Conservation (phyloP, 2,797 vertebrate genomes). For the Danio albolineatus region DNA sequence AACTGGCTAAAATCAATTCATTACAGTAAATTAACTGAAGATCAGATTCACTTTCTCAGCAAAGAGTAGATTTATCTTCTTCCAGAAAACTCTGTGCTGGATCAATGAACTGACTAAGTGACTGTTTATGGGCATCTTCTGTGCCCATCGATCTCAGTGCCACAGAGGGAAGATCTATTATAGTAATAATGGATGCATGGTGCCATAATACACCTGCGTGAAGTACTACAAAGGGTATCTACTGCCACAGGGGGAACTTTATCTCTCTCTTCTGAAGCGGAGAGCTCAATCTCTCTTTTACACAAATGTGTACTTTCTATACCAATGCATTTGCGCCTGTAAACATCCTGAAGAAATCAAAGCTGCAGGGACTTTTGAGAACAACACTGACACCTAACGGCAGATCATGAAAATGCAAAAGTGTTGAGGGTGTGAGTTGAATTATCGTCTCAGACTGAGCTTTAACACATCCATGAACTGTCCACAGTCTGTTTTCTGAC, state of each 20-base stretch:
- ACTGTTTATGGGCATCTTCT: conserved; percentile 49
- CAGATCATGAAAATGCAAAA: conserved; percentile 19
- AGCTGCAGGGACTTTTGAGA: not conserved
- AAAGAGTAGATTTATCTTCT: conserved; percentile 24
- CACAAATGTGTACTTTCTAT: not conserved
- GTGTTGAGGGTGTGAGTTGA: not conserved
- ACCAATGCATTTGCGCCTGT: not conserved
- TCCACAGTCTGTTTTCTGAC: not conserved
- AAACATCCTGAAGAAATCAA: not conserved
- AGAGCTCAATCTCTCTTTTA: conserved; percentile 15
- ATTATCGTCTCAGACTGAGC: not conserved
- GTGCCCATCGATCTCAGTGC: conserved; percentile 64
- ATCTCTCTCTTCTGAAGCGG: not conserved
- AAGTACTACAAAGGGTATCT: conserved; percentile 34
- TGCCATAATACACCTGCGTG: conserved; percentile 53
- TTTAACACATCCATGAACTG: not conserved
- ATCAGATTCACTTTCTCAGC: conserved; percentile 35
- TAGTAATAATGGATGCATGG: conserved; percentile 66
- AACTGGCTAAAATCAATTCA: not conserved
- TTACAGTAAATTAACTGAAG: conserved; percentile 22
- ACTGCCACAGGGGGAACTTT: conserved; percentile 13
- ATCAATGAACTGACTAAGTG: conserved; percentile 52
- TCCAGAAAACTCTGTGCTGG: conserved; percentile 37
- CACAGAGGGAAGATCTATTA: conserved; percentile 68
- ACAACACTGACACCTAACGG: conserved; percentile 48